phyloP scores from a whole-genome alignment of 2,113 vertebrate species.

The Plecotus auritus region DNA sequence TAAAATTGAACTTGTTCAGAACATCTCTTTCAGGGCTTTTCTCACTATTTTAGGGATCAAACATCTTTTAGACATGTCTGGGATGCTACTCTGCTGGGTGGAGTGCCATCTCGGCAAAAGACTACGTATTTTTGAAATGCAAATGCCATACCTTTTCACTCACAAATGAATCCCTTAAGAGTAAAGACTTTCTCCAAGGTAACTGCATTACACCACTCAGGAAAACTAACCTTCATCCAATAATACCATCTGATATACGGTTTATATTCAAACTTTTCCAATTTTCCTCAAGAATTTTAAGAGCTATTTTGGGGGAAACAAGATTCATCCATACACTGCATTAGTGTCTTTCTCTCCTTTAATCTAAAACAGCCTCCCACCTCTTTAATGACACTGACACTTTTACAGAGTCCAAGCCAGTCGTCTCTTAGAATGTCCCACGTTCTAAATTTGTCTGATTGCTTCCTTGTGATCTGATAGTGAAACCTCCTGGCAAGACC shows the following conservation, averaged over 20 bases:
- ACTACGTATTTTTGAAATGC: neutral
- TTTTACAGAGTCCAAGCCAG: neutral
- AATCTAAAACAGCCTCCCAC: neutral
- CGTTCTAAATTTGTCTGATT: neutral
- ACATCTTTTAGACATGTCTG: conserved; percentile 94
- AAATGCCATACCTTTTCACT: neutral
- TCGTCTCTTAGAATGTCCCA: neutral
- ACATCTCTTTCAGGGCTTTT: conserved; percentile 91
- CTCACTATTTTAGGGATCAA: conserved; percentile 96
- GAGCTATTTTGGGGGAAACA: neutral
- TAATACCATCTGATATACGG: neutral
- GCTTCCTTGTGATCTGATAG: neutral
- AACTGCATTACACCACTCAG: neutral
- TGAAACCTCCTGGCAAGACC: neutral
- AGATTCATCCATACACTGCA: neutral
- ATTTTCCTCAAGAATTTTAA: neutral
- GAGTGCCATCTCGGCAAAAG: neutral
- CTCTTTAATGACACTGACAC: neutral
- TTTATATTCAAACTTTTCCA: neutral
- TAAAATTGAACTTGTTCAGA: conserved; percentile 83
- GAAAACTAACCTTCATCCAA: neutral
- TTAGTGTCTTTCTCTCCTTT: neutral
- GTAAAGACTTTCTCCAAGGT: neutral
- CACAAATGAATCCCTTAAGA: neutral
- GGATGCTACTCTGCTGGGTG: conserved; percentile 82